A percentile compares a stretch with the other conserved stretches of the same genome.
Evolutionary conservation across 2,888 invertebrate genomes (phyloP).

Genomic region (Meganola albula): DNA sequence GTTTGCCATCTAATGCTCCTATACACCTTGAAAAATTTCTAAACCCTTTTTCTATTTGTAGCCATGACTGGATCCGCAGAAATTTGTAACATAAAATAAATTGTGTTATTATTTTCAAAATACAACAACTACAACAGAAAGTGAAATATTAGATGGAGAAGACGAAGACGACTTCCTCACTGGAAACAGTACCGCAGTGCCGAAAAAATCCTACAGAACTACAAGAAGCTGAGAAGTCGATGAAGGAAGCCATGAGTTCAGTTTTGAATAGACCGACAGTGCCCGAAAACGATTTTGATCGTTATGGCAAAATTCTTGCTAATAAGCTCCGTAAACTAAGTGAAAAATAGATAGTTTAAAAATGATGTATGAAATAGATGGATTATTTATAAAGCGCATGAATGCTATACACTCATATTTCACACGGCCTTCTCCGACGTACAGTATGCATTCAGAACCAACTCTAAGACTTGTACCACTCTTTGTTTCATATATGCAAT

Average conservation of each 20-base stretch:
- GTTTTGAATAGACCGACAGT: constrained; percentile 8
- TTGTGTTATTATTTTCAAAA: constrained; percentile 2
- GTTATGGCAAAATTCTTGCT: constrained; percentile 9
- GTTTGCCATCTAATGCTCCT: background rate
- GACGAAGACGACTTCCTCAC: constrained; percentile 2
- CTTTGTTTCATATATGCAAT: constrained; percentile 10
- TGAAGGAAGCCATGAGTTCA: constrained; percentile 11
- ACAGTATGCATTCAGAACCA: constrained; percentile 1
- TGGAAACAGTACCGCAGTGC: constrained; percentile 7
- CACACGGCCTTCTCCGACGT: constrained; percentile 3
- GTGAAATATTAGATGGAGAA: constrained; percentile 1
- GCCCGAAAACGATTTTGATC: constrained; percentile 8
- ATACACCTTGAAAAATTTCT: constrained; percentile 2
- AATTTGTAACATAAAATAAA: constrained; percentile 8
- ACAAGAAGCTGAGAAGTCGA: constrained; percentile 11
- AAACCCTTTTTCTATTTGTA: constrained; percentile 13
- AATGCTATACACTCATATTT: constrained; percentile 4
- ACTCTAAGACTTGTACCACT: constrained; percentile 2
- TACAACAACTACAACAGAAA: constrained; percentile 4
- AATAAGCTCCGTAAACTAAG: constrained; percentile 10
- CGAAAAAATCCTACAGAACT: constrained; percentile 10
- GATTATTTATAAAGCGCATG: constrained; percentile 6
- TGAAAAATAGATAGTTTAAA: constrained; percentile 7
- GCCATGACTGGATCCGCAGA: constrained; percentile 9
- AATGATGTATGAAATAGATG: constrained; percentile 12